These are phyloP conservation scores for Scortum barcoo DNA, from an alignment of 2,113 vertebrate species.

Conservation along the genomic window DNA sequence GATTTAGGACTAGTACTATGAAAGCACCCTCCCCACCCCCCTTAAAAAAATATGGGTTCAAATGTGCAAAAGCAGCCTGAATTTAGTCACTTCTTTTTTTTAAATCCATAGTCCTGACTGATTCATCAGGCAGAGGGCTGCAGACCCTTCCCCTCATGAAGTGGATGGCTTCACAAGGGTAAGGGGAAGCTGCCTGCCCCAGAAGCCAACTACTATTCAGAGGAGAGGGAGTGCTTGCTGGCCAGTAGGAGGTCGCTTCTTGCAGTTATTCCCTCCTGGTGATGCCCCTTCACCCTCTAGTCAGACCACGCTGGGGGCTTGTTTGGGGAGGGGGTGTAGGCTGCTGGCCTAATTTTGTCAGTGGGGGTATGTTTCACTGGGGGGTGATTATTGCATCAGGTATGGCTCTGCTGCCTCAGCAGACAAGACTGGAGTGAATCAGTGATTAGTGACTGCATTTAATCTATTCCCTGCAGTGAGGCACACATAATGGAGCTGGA, in stretches of 20 bases:
- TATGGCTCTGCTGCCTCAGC: background rate
- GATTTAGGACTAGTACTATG: no score
- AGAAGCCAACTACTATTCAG: background rate
- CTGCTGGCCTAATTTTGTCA: background rate
- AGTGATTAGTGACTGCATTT: conserved; percentile 6
- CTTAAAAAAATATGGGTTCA: no score
- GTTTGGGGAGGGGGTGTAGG: background rate
- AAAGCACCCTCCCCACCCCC: no score
- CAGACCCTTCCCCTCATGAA: background rate
- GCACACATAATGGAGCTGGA: background rate
- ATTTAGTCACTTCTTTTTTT: background rate
- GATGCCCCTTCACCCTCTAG: background rate
- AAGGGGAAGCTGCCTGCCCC: background rate
- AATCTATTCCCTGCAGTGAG: conserved; percentile 12
- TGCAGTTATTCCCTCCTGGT: background rate
- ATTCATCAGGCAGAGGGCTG: background rate
- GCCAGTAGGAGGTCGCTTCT: conserved; percentile 6
- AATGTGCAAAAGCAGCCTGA: no score
- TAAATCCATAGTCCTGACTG: background rate
- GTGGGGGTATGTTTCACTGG: no score
- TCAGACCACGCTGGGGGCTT: background rate
- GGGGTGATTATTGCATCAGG: conserved; percentile 3
- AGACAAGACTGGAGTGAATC: background rate
- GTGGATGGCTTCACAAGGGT: background rate
- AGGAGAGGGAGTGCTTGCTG: background rate